phyloP scores from a whole-genome alignment of 2,888 invertebrate genomes.

The Athalia circularis region DNA sequence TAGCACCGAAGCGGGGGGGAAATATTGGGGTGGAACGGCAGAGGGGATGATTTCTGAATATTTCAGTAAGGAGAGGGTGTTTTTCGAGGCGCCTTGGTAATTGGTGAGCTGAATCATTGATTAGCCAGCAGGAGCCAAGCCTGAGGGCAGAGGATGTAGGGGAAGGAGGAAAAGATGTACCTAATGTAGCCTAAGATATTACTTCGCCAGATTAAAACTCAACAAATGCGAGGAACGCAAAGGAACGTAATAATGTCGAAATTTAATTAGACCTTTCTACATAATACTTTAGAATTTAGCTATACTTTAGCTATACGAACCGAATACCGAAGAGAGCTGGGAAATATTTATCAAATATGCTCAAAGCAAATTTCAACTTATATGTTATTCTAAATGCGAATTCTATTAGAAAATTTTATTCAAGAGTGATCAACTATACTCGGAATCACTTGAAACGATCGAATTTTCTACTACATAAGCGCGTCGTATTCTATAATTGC shows the following conservation, averaged over 20 bases:
- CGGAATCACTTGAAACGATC: not conserved
- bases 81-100: constrained; percentile 70
- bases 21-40: constrained; percentile 24
- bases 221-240: constrained; percentile 54
- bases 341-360: constrained; percentile 29
- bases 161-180: constrained; percentile 42
- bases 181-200: constrained; percentile 68
- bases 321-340: not conserved
- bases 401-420: not conserved
- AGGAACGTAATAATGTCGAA: constrained; percentile 60
- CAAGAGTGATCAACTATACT: not conserved
- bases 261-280: constrained; percentile 60
- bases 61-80: constrained; percentile 54
- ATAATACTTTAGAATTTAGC: constrained; percentile 16
- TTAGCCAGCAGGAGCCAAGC: constrained; percentile 60
- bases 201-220: constrained; percentile 67
- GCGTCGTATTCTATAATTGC: constrained; percentile 9
- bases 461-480: not conserved
- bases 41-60: constrained; percentile 53
- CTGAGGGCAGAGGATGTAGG: constrained; percentile 10
- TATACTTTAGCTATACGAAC: not conserved
- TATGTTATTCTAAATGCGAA: not conserved
- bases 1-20: not conserved
- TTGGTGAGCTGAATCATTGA: constrained; percentile 72
- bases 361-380: constrained; percentile 1